Evolutionary conservation across 1,140 invertebrate genomes (phyloP).

Genomic region (Micrasema minimum): DNA sequence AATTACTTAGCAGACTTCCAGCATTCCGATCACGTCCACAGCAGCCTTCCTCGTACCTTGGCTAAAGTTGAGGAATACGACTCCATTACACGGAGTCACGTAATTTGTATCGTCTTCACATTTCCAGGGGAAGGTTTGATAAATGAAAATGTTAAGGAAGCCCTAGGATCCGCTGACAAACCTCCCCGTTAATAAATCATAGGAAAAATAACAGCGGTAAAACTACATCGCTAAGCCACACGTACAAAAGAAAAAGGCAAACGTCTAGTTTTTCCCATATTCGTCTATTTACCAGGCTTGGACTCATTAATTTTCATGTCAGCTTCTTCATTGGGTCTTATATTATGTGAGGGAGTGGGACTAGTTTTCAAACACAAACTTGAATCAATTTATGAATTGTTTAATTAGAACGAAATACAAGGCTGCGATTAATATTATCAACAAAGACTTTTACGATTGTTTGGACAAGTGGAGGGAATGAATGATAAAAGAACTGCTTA

Average conservation of each 20-base stretch:
- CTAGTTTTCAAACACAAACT: too few species aligned
- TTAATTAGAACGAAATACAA: too few species aligned
- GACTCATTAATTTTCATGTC: constrained; percentile 36
- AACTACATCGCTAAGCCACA: constrained; percentile 34
- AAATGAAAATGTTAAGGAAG: constrained; percentile 27
- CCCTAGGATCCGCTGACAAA: constrained; percentile 31
- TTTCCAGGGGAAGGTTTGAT: constrained; percentile 16
- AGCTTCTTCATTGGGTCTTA: constrained; percentile 6
- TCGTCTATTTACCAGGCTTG: constrained; percentile 14
- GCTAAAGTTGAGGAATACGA: neutral
- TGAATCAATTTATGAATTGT: too few species aligned
- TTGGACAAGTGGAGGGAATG: too few species aligned
- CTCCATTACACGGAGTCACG: constrained; percentile 1
- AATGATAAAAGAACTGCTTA: too few species aligned
- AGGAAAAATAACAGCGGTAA: constrained; percentile 34
- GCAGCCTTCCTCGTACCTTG: too few species aligned
- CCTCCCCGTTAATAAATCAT: constrained; percentile 46
- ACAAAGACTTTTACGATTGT: too few species aligned
- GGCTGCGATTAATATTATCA: too few species aligned
- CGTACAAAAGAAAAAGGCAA: constrained; percentile 30
- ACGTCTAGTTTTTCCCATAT: constrained; percentile 12
- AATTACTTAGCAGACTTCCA: too few species aligned
- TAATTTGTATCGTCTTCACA: constrained; percentile 20
- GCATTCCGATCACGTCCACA: too few species aligned
- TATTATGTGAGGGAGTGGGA: too few species aligned